phyloP scores from a whole-genome alignment of 2,797 vertebrate genomes.

The Dicrostonyx torquatus region DNA sequence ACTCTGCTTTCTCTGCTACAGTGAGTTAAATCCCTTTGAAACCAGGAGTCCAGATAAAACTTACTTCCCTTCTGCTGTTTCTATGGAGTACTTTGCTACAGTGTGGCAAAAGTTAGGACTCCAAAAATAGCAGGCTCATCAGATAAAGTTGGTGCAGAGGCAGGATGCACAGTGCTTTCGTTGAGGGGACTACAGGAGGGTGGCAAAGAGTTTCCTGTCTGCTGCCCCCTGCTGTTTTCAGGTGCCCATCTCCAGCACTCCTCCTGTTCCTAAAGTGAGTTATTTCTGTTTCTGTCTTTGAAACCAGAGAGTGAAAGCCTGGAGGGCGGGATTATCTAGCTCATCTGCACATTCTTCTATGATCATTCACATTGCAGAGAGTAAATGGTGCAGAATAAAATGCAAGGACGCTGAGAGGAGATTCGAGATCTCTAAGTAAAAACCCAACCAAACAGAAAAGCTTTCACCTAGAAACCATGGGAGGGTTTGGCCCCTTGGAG shows the following conservation, averaged over 20 bases:
- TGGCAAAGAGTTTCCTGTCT: neutral
- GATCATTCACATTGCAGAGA: neutral
- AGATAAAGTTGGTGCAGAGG: neutral
- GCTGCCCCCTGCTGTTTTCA: neutral
- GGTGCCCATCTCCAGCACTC: neutral
- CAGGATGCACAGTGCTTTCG: neutral
- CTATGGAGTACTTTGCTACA: neutral
- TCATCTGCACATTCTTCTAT: neutral
- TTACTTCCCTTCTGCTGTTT: neutral
- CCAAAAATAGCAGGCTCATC: neutral
- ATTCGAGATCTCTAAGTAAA: neutral
- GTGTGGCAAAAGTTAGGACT: neutral
- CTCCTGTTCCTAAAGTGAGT: neutral
- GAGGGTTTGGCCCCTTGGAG: neutral
- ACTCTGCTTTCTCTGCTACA: neutral
- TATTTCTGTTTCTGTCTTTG: constrained; percentile 23
- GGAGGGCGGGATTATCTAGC: neutral
- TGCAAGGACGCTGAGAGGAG: neutral
- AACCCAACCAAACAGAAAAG: neutral
- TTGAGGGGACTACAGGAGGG: neutral
- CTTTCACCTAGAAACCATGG: constrained; percentile 1
- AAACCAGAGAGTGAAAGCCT: constrained; percentile 1
- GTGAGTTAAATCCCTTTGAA: neutral
- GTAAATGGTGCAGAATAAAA: constrained; percentile 41
- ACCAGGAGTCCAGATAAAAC: neutral